phyloP scores from a whole-genome alignment of 2,797 vertebrate genomes.

The Vireo griseus region DNA sequence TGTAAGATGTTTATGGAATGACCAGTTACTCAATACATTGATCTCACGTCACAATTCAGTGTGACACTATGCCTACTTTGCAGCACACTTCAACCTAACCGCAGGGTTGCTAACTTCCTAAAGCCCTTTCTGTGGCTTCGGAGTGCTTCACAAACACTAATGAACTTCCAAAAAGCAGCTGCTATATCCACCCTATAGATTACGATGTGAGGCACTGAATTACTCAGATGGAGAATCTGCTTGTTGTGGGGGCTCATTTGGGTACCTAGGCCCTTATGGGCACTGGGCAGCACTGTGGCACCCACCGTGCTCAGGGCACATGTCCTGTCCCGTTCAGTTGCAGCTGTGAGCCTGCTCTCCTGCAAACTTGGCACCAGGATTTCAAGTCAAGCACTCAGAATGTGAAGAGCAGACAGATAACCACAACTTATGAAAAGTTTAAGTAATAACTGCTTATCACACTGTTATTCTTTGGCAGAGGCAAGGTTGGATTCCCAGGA shows the following conservation, averaged over 20 bases:
- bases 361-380: neutral
- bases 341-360: neutral
- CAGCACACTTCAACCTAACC: neutral
- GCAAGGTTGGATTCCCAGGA: neutral
- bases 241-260: neutral
- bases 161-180: neutral
- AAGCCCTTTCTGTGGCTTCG: neutral
- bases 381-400: neutral
- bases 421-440: neutral
- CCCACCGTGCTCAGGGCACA: neutral
- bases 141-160: neutral
- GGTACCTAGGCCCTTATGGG: accelerated
- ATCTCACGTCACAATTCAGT: neutral
- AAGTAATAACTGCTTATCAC: neutral
- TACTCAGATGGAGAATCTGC: neutral
- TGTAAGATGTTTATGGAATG: neutral
- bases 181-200: neutral
- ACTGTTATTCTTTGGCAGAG: neutral
- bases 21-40: neutral
- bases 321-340: neutral
- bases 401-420: neutral
- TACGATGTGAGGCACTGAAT: neutral
- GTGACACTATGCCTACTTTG: neutral
- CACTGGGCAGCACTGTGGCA: neutral
- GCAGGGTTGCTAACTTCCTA: neutral